Conservation (phyloP, 2,797 vertebrate genomes). For the Cheirogaleus major region DNA sequence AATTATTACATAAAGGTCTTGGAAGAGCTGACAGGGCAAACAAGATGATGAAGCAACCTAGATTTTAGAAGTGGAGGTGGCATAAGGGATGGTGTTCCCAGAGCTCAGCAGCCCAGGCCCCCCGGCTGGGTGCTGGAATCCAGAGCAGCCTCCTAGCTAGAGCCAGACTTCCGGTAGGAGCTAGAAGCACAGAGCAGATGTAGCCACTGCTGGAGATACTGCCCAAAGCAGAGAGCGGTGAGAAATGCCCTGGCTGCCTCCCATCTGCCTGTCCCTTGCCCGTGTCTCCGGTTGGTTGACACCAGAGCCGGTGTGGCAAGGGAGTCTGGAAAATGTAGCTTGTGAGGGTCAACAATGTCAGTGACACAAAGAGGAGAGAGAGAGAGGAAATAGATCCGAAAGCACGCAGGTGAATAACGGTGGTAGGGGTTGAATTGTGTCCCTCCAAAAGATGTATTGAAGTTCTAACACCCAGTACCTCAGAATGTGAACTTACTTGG, state of each 20-base stretch:
- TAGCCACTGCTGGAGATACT: background rate
- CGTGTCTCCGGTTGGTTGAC: background rate
- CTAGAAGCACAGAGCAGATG: background rate
- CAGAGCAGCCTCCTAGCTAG: background rate
- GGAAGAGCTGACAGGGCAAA: constrained; percentile 52
- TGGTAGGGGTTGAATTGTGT: background rate
- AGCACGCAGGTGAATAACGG: background rate
- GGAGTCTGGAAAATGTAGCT: background rate
- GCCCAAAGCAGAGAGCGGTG: background rate
- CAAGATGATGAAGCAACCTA: background rate
- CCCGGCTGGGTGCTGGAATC: background rate
- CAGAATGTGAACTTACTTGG: background rate
- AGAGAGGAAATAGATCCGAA: background rate
- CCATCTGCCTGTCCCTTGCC: background rate
- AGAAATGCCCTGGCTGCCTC: background rate
- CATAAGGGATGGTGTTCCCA: background rate
- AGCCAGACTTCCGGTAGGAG: background rate
- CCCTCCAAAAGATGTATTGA: background rate
- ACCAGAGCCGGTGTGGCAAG: constrained; percentile 1
- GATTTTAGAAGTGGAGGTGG: background rate
- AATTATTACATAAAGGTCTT: constrained; percentile 40
- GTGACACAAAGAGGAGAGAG: background rate
- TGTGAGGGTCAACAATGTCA: background rate
- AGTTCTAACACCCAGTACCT: background rate
- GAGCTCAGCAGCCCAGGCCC: background rate